Percentiles rank a stretch among this genome's conserved stretches.
phyloP scores from a whole-genome alignment of 1,140 invertebrate species.

The Papilio aristodemus region DNA sequence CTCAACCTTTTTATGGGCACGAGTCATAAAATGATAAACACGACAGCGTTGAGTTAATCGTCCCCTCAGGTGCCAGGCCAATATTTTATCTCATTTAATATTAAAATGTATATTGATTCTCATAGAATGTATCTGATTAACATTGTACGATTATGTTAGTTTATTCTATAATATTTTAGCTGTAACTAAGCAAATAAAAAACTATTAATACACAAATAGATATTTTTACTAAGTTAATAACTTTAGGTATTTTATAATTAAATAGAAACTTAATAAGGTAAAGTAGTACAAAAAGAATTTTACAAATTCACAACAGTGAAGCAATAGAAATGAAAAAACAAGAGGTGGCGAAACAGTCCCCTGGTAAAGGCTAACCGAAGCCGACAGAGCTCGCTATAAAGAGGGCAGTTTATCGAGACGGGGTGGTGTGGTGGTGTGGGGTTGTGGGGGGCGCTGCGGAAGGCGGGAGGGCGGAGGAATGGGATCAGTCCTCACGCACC shows the following conservation, averaged over 20 bases:
- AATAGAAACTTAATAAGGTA: not conserved
- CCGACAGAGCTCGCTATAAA: constrained; percentile 42
- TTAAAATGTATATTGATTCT: no score
- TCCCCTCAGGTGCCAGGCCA: no score
- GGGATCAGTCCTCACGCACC: constrained; percentile 56
- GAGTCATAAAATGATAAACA: no score
- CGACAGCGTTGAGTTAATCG: no score
- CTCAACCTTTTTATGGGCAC: no score
- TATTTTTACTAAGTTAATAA: not conserved
- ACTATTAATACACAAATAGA: not conserved
- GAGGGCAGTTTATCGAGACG: constrained; percentile 58
- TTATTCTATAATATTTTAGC: not conserved
- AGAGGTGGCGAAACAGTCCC: constrained; percentile 28
- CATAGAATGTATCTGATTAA: no score
- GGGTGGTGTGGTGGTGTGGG: constrained; percentile 37
- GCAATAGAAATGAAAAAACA: constrained; percentile 26
- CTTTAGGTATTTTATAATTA: not conserved
- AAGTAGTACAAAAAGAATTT: constrained; percentile 11
- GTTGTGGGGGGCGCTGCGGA: constrained; percentile 40
- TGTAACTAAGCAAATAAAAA: not conserved
- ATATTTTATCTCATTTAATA: no score
- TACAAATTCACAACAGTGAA: constrained; percentile 10
- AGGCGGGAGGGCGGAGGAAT: not conserved
- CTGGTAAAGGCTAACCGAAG: constrained; percentile 35
- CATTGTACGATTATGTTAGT: not conserved